Evolutionary conservation across 2,113 vertebrate genomes (phyloP), one percentile per base, ranked within the genome.

Genomic region (Ophthalmotilapia sp.): DNA sequence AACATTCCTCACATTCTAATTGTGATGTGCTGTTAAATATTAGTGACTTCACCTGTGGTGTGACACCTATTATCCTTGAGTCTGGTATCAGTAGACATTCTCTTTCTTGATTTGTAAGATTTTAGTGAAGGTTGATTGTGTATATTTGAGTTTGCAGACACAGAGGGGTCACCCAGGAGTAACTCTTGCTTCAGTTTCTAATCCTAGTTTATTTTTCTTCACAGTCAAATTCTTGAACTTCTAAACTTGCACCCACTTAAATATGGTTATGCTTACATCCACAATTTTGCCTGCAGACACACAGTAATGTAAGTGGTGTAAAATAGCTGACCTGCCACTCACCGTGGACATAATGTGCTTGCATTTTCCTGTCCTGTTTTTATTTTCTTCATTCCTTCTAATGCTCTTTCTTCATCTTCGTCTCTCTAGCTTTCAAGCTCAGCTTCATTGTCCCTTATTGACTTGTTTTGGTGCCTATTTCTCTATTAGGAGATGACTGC

Each of bases 281-380:
- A 79, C 80, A 88, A 21, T 75, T 92, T 85, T 86, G 14, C 36
- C 77, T 85, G 86, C 85, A 23, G 81, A 89, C 65, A 68, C 58
- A 15, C 33, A 42, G n/a, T 45, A 77, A 86, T 33, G 80, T 36
- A 60, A 81, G 79, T 77, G 45, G 33, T 80, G 86, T 79, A 81
- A 70, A 91, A 56, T 68, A 89, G 84, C 85, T 87, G 83, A 70
- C 90, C 87, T 53, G 90, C 89, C 82, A 73, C 84, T 90, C 91
- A 82, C 54, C 10, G 31, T 82, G 9, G 88, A 82, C 62, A 55
- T 73, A 70, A 87, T 70, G 85, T 5, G 49, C 81, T 86, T 85
- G 85, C 87, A 79, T 86, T 85, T 83, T 55, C 26, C 68, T 38
- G 13, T 23, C 81, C 17, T 9, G 19, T 31, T 73, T 54, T n/a